Percentiles rank a stretch among this genome's conserved stretches.
These are phyloP conservation scores for Albula glossodonta DNA, from an alignment of 2,113 vertebrate genomes.

Conservation along the genomic window DNA sequence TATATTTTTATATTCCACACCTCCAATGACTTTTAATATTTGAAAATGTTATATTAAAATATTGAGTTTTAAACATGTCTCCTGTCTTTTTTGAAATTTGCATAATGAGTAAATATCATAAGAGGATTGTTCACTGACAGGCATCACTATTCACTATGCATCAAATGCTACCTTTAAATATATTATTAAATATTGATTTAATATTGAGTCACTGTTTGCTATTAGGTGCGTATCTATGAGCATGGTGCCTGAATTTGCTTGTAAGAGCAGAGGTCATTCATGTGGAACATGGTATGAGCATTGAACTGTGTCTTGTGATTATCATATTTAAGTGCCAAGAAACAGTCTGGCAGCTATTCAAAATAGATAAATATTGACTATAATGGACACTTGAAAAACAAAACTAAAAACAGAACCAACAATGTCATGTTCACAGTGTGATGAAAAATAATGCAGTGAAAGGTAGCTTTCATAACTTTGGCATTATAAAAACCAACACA, in stretches of 20 bases:
- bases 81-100: too few relatives aligned
- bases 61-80: not conserved
- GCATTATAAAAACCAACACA: not conserved
- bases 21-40: slow-evolving; percentile 58
- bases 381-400: not conserved
- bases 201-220: slow-evolving; percentile 17
- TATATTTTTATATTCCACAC: slow-evolving; percentile 11
- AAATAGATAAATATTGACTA: not conserved
- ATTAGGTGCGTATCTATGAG: not conserved
- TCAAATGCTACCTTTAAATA: too few relatives aligned
- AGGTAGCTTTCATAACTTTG: not conserved
- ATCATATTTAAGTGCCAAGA: not conserved
- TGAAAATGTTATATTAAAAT: slow-evolving; percentile 44
- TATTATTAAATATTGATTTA: too few relatives aligned
- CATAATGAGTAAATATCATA: too few relatives aligned
- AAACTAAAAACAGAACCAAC: not conserved
- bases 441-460: not conserved
- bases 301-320: not conserved
- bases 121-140: too few relatives aligned
- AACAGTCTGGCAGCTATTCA: not conserved
- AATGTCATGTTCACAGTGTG: not conserved
- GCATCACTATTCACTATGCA: too few relatives aligned
- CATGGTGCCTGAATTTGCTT: not conserved
- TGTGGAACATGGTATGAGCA: not conserved
- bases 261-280: not conserved